Evolutionary conservation across 1,140 invertebrate genomes (phyloP).

Genomic region (Varroa destructor): DNA sequence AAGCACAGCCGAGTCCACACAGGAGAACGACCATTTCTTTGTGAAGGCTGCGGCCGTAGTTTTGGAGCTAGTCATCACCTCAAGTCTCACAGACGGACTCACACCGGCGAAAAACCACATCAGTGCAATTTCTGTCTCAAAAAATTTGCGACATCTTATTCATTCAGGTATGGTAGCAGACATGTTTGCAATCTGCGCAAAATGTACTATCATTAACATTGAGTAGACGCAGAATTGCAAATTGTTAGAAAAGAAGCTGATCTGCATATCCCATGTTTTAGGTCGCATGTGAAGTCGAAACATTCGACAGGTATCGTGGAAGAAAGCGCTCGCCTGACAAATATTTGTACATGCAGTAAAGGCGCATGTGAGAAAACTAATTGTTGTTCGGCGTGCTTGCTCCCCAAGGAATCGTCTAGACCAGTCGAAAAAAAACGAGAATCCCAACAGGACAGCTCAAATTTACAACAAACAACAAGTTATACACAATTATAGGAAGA

Average conservation of each 20-base stretch:
- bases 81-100: slow-evolving; percentile 64
- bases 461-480: no score
- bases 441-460: no score
- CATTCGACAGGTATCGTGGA: slow-evolving; percentile 16
- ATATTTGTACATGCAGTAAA: background rate
- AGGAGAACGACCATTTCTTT: slow-evolving; percentile 78
- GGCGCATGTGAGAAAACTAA: slow-evolving; percentile 1
- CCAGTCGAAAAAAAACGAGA: no score
- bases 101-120: slow-evolving; percentile 46
- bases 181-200: no score
- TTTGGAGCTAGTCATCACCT: slow-evolving; percentile 86
- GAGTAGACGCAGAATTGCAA: no score
- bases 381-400: slow-evolving; percentile 8
- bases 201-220: no score
- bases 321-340: slow-evolving; percentile 11
- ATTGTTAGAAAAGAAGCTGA: no score
- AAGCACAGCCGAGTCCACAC: slow-evolving; percentile 85
- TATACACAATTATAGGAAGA: no score
- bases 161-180: slow-evolving; percentile 10
- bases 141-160: slow-evolving; percentile 20
- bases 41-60: slow-evolving; percentile 68
- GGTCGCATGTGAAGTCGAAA: slow-evolving; percentile 19
- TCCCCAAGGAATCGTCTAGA: background rate
- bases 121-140: slow-evolving; percentile 28
- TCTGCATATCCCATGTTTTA: background rate